These are phyloP conservation scores for Nomada fabriciana DNA, from an alignment of 2,888 invertebrate species.

Conservation along the genomic window DNA sequence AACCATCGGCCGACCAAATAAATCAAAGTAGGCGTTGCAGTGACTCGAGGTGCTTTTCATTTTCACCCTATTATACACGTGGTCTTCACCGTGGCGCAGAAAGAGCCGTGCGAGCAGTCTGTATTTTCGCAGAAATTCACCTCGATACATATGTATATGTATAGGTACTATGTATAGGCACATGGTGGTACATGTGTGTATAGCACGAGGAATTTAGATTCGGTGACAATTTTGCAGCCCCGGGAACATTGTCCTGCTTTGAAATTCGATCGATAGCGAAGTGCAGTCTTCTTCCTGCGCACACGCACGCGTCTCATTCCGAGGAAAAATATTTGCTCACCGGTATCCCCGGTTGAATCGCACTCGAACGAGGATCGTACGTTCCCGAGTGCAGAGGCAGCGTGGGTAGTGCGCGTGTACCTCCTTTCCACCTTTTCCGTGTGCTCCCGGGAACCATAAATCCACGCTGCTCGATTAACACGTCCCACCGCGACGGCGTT, in stretches of 20 bases:
- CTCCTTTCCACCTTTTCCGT: slow-evolving; percentile 43
- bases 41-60: slow-evolving; percentile 21
- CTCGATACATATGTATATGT: too few species aligned
- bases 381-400: slow-evolving; percentile 36
- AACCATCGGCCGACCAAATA: not conserved
- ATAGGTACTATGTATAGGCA: too few species aligned
- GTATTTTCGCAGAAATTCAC: not conserved
- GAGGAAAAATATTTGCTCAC: slow-evolving; percentile 17
- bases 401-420: slow-evolving; percentile 40
- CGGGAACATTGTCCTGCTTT: not conserved
- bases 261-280: not conserved
- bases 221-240: not conserved
- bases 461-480: slow-evolving; percentile 64
- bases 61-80: slow-evolving; percentile 20
- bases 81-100: slow-evolving; percentile 3
- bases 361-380: not conserved
- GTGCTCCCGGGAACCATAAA: slow-evolving; percentile 54
- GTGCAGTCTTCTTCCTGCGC: not conserved
- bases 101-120: not conserved
- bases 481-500: slow-evolving; percentile 47
- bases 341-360: slow-evolving; percentile 7
- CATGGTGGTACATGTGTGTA: too few species aligned
- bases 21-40: slow-evolving; percentile 4
- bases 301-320: slow-evolving; percentile 15
- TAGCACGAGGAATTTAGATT: not conserved